Percentiles rank a stretch among this genome's conserved stretches.
phyloP scores from a whole-genome alignment of 2,113 vertebrate genomes.

The Dasypus novemcinctus region DNA sequence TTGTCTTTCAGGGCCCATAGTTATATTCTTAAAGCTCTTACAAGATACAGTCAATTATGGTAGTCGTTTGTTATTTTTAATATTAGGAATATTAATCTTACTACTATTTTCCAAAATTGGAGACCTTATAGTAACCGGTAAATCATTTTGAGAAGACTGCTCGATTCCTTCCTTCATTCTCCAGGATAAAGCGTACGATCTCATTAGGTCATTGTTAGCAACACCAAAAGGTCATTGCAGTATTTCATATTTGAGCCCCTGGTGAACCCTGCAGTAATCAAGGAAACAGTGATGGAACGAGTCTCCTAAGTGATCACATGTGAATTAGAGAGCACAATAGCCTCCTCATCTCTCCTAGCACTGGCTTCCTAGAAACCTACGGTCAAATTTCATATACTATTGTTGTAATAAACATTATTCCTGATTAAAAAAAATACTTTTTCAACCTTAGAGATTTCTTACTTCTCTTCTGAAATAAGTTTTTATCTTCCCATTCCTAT shows the following conservation, averaged over 20 bases:
- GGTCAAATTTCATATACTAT: not conserved
- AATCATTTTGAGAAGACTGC: not conserved
- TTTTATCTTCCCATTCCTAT: not conserved
- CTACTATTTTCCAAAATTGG: not conserved
- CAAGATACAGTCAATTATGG: not conserved
- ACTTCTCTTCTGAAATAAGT: not conserved
- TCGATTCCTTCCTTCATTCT: not conserved
- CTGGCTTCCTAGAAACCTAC: not conserved
- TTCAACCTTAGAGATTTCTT: not conserved
- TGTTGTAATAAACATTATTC: not conserved
- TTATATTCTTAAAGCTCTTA: not conserved
- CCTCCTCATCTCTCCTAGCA: not conserved
- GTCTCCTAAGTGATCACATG: not conserved
- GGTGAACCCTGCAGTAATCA: not conserved
- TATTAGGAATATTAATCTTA: not conserved
- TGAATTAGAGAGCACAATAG: fast-evolving
- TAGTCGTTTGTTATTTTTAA: not conserved
- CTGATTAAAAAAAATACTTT: not conserved
- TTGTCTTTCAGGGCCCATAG: not conserved
- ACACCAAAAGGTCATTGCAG: not conserved
- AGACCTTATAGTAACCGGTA: not conserved
- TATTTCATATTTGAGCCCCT: not conserved
- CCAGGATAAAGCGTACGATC: not conserved
- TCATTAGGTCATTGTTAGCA: not conserved
- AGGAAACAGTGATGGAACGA: not conserved